Evolutionary conservation across 2,888 invertebrate genomes (phyloP), one percentile per base, ranked within the genome.

Genomic region (Agriotes lineatus): DNA sequence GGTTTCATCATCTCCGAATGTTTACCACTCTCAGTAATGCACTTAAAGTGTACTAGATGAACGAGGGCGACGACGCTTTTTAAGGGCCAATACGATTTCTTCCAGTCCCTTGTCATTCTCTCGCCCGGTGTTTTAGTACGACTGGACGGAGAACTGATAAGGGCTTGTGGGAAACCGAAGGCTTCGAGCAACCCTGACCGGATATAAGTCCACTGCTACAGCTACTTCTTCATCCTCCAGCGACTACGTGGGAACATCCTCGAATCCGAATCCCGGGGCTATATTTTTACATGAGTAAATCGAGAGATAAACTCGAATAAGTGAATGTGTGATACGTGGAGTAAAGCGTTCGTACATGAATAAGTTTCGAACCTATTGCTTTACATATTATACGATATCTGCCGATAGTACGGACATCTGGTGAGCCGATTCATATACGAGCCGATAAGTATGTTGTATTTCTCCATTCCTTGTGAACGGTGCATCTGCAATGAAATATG

Each of bases 131-230:
- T 91, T 88, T 86, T 86, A 83, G 86, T 84, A 90, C 92, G 85
- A 95, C 96, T 96, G 96, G 96, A 96, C 96, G 96, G 96, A 96
- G 96, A 96, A 95, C 95, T 96, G 95, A 96, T 96, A 96, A 96
- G 95, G 95, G 95, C 95, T 90, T 91, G 91, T 91, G 90, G 88
- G 87, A 87, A 85, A 86, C 86, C 86, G 84, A 86, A 79, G 81
- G 79, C 87, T 83, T 85, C 86, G 18, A 65, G 66, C 71, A 69
- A 64, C 72, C 52, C 66, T 42, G 45, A 44, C 58, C 48, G 64
- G 63, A 60, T 57, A 58, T 39, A 52, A 52, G 52, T 52, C 52
- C 30, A 52, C 52, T 33, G 18, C 30, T 16, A 10, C 50, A 14
- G 1, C 52, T 52, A 48, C 65, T 66, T 66, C 69, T 71, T 69